phyloP scores from a whole-genome alignment of 35 echinoderm and acorn worm species.

The Acanthaster planci region DNA sequence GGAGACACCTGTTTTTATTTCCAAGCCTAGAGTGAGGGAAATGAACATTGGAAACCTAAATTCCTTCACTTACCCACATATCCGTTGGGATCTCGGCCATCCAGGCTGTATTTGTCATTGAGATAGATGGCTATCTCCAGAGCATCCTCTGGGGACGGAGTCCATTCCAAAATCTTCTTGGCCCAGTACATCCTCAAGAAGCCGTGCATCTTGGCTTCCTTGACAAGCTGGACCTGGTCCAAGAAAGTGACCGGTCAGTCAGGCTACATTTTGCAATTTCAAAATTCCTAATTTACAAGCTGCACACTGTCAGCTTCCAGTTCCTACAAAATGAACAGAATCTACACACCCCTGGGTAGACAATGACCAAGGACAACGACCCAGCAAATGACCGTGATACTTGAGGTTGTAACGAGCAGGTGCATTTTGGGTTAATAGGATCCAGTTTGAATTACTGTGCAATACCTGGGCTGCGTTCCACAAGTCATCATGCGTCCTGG shows the following conservation, averaged over 20 bases:
- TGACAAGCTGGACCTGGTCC: constrained; percentile 70
- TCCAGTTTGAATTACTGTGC: not conserved
- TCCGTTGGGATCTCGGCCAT: constrained; percentile 85
- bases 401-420: too few species aligned
- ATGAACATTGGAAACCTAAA: not conserved
- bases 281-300: too few species aligned
- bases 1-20: too few species aligned
- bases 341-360: too few species aligned
- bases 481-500: constrained; percentile 76
- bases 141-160: constrained; percentile 76
- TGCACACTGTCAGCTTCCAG: too few species aligned
- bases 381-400: too few species aligned
- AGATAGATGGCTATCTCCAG: constrained; percentile 80
- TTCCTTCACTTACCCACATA: constrained; percentile 75
- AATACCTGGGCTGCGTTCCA: constrained; percentile 92
- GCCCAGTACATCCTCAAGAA: constrained; percentile 95
- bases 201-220: constrained; percentile 91
- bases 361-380: too few species aligned
- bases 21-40: not conserved
- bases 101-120: constrained; percentile 82
- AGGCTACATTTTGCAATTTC: too few species aligned
- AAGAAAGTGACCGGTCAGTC: not conserved
- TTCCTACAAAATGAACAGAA: too few species aligned
- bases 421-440: too few species aligned
- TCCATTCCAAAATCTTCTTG: constrained; percentile 95